phyloP scores from a whole-genome alignment of 1,140 invertebrate species.

The Goniozus legneri region DNA sequence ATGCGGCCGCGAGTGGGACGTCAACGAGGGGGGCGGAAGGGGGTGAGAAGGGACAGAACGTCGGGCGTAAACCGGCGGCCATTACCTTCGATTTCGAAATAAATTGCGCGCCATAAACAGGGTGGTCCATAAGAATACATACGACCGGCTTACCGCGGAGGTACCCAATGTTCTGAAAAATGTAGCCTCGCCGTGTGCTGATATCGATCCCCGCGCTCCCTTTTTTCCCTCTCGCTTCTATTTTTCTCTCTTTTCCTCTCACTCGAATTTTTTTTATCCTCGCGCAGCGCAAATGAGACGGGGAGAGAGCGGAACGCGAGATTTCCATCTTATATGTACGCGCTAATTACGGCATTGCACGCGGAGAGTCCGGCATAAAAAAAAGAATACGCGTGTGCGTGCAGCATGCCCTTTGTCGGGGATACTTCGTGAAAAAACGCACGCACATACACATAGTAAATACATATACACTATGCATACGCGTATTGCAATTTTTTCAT shows the following conservation, averaged over 20 bases:
- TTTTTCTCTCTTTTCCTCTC: neutral
- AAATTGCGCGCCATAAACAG: slow-evolving; percentile 53
- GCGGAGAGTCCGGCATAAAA: no score
- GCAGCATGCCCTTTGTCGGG: no score
- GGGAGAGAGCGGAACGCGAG: slow-evolving; percentile 17
- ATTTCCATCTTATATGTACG: no score
- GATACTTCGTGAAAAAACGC: no score
- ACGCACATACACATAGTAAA: no score
- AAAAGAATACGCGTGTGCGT: no score
- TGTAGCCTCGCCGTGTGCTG: slow-evolving; percentile 28
- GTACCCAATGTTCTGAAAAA: slow-evolving; percentile 38
- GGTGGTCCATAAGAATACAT: slow-evolving; percentile 48
- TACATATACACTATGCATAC: no score
- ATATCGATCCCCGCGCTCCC: slow-evolving; percentile 28
- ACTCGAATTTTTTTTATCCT: neutral
- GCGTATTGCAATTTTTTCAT: no score
- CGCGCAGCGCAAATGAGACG: slow-evolving; percentile 20
- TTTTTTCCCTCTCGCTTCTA: neutral
- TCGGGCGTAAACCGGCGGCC: slow-evolving; percentile 43
- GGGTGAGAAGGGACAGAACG: slow-evolving; percentile 10
- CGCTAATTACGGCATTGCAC: no score
- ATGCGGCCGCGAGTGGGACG: slow-evolving; percentile 27
- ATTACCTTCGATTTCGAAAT: slow-evolving; percentile 54
- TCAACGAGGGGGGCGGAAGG: neutral
- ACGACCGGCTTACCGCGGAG: slow-evolving; percentile 42